These are phyloP conservation scores for Bombus balteatus DNA, from an alignment of 1,140 invertebrate species.

Conservation along the genomic window DNA sequence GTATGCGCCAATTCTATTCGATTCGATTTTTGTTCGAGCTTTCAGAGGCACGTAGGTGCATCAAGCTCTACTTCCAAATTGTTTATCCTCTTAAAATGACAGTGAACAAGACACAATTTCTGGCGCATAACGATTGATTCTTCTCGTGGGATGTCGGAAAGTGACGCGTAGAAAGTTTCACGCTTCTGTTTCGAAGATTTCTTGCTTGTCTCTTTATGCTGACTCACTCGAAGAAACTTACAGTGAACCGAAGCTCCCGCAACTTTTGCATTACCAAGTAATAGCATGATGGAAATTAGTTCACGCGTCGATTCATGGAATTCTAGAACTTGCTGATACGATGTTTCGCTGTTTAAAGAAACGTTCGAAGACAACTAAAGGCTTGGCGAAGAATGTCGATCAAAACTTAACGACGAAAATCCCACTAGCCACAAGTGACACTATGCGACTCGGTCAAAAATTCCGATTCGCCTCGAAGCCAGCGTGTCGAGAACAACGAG, in stretches of 20 bases:
- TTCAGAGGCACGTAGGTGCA: background rate
- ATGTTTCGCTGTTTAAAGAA: background rate
- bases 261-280: conserved; percentile 1
- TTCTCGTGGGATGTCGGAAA: background rate
- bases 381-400: background rate
- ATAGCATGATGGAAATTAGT: conserved; percentile 15
- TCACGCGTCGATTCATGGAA: background rate
- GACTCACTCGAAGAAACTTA: background rate
- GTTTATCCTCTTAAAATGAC: background rate
- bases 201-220: background rate
- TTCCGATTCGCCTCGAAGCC: no score
- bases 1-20: background rate
- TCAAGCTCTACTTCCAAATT: background rate
- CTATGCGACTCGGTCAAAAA: background rate
- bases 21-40: background rate
- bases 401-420: background rate
- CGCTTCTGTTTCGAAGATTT: background rate
- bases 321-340: background rate
- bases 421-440: background rate
- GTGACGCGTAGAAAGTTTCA: background rate
- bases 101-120: background rate
- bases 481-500: background rate
- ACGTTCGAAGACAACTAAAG: background rate
- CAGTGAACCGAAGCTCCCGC: background rate
- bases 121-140: conserved; percentile 5